Evolutionary conservation across 2,888 invertebrate species (phyloP), one percentile per base, ranked within the genome.

Genomic region (Clepsis dumicolana): DNA sequence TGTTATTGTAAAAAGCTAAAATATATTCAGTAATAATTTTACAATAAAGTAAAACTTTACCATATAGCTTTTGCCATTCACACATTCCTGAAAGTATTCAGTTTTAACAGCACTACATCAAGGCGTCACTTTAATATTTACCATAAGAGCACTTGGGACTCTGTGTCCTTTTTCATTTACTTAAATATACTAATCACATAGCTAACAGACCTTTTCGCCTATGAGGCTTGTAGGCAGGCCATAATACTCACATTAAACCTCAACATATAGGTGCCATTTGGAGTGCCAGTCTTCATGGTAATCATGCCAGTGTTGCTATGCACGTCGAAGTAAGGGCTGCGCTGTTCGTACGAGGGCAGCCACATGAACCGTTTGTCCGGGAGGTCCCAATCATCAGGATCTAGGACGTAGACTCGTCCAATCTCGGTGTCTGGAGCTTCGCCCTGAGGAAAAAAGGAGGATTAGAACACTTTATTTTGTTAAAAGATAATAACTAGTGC

Each of bases 351-450:
- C 0, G 92, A 90, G 0, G 94, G 91, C 2, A 94, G 89, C 96
- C 97, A 97, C 71, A 94, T 94, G 84, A 98, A 99, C 14, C 94
- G 90, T 90, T 99, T 99, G 87, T 99, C 98, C 0, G 95, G 96
- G 59, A 98, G 89, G 88, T 99, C 99, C 99, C 99, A 99, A 84
- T 99, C 99, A 82, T 99, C 99, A 0, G 96, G 95, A 89, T 99
- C 99, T 52, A 97, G 95, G 0, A 99, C 99, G 90, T 97, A 99
- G 0, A 98, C 98, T 0, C 98, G 94, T 0, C 99, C 99, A 68
- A 99, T 98, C 74, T 96, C 96, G 0, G 96, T 96, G 72, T 96
- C 95, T 0, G 96, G 97, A 0, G 96, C 95, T 76, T 96, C 95
- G 71, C 98, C 98, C 94, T 95, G 86, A 2, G 32, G 65, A 70